Evolutionary conservation across 2,888 invertebrate genomes (phyloP), one percentile per base, ranked within the genome.

Genomic region (Leptinotarsa juncta): DNA sequence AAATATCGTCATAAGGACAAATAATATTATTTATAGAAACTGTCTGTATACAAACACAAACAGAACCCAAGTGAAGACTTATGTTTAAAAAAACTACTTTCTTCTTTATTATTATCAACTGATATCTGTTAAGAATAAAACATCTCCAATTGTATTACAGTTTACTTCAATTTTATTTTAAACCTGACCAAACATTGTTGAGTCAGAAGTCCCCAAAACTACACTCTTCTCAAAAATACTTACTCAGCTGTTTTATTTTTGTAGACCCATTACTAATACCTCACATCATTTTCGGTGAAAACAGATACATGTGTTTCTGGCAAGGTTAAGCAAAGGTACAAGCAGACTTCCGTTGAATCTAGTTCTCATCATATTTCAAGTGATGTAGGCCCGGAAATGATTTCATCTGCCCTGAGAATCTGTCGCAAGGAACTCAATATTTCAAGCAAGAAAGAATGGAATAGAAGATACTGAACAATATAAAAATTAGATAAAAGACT

Each of bases 301-400:
- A 26, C 62, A 62, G 7, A 18, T 66, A 72, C 72, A 72, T 70
- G 66, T 72, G 70, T 75, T 72, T 68, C 72, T 60, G 49, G 42
- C 75, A 72, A 75, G 75, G 75, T 75, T 72, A 72, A n/a, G 51
- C 18, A 57, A 65, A 79, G 78, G 79, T 80, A 78, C 74, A 77
- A 76, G 65, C 67, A 77, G 73, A 80, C 79, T 80, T 81, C 81
- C 81, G 80, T 62, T 73, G 70, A 78, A 77, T 77, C 71, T 71
- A 73, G 81, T 80, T 80, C 81, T 77, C 81, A 81, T 77, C 48
- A 66, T 66, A 72, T 71, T 76, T 76, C 62, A 48, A 42, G 48
- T 50, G 70, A 57, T 70, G 66, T 70, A 50, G 49, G 57, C 23
- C 69, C 70, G 73, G 73, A 73, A 73, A 55, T 53, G 15, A 50